Base-by-base conservation (phyloP, 1,140 invertebrate species). In the Drosophila mayri region DNA sequence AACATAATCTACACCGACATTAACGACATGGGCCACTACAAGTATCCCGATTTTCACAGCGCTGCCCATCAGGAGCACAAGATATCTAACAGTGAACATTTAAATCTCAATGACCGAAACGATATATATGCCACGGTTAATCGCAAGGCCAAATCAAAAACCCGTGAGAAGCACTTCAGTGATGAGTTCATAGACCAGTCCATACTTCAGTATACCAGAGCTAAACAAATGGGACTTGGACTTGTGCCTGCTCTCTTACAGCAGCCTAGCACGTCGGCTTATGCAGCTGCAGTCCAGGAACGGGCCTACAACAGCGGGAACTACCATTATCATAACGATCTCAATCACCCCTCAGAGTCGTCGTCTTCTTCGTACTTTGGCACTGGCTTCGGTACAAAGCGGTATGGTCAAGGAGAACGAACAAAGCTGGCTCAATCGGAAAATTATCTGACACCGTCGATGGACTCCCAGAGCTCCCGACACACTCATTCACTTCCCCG, bases 1-100 rank as follows among this genome's bases (percentile, higher is more conserved):
- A 92, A 93, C 78, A 93, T 93, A 55, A 93, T 93, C 52, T 93
- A 93, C 73, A 83, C 87, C 37, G 92, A 93, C 61, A 93, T 93
- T 37, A 93, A 93, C 60, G 92, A 93, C 63, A 86, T 93, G 63
- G 75, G 76, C 35, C 86, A 91, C 52, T 92, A 91, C 41, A 92
- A 92, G 61, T 91, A 92, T 61, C 87, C 87, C 0, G 87, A 92
- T 41, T 92, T 90, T 44, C 77, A 76, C 44, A 82, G 32, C 38
- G 18, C 70, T 35, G 47, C 84, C 12, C 85, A 90, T 68, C 71
- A 81, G 66, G 87, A 92, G 58, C 88, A 92, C 58, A 92, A 92
- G 62, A 90, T 92, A 43, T 87, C 83, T 1, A 92, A 92, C 47
- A 91, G 83, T 49, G 86, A 92, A 46, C 92, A 87, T 59, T 63